Percentiles rank a stretch among this genome's conserved stretches.
Evolutionary conservation across 2,113 vertebrate species (phyloP).

Genomic region (Triplophysa dalaica): DNA sequence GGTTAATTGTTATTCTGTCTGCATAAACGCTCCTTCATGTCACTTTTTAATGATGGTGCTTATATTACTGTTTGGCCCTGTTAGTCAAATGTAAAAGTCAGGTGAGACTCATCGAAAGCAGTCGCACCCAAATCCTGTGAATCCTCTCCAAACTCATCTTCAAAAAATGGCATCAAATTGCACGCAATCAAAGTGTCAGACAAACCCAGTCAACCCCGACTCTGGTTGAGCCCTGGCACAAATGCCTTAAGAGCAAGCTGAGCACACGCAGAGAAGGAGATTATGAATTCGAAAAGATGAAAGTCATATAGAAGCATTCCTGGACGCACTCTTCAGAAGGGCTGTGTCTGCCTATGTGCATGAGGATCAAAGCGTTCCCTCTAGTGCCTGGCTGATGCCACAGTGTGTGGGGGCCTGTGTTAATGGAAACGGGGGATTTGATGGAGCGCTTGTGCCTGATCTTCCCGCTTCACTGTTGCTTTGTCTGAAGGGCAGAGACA

Average conservation of each 20-base stretch:
- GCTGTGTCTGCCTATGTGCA: constrained; percentile 24
- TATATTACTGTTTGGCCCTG: not conserved
- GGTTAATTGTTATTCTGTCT: not conserved
- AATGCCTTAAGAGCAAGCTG: constrained; percentile 20
- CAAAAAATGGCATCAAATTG: constrained; percentile 3
- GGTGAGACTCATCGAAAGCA: not conserved
- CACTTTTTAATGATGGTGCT: constrained; percentile 13
- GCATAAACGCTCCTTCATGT: not conserved
- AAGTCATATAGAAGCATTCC: constrained; percentile 51
- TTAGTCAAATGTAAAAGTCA: constrained; percentile 23
- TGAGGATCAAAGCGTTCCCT: constrained; percentile 49
- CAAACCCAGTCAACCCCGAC: constrained; percentile 18
- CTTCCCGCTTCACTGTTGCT: not conserved
- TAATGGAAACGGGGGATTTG: constrained; percentile 38
- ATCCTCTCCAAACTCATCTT: not conserved
- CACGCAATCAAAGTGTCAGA: constrained; percentile 22
- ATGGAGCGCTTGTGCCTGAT: constrained; percentile 38
- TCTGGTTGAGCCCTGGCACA: not conserved
- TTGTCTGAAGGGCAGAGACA: constrained; percentile 28
- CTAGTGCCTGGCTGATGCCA: constrained; percentile 31
- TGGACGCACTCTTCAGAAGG: constrained; percentile 33
- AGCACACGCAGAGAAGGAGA: constrained; percentile 35
- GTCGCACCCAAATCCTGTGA: constrained; percentile 10
- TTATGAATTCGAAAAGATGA: constrained; percentile 35
- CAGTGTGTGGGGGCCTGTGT: constrained; percentile 35